Conservation (phyloP, 2,113 vertebrate species). For the Ceuthmochares aereus region DNA sequence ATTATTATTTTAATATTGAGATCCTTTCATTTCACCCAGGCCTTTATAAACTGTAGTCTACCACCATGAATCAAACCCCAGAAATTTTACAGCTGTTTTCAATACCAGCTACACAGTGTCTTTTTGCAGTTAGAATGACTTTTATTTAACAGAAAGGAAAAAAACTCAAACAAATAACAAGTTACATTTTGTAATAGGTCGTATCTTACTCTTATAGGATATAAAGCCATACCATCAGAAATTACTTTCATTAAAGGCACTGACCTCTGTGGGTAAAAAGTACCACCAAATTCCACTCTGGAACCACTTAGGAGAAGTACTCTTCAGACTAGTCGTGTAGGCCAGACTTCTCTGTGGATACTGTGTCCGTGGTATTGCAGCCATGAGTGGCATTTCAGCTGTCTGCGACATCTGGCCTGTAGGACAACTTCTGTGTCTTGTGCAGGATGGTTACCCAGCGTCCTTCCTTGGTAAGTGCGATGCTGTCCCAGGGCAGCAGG, state of each 20-base stretch:
- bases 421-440: not conserved
- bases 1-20: not conserved
- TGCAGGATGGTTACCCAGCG: too few species aligned
- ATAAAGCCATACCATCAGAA: not conserved
- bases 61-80: not conserved
- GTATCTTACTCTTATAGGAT: not conserved
- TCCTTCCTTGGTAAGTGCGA: not conserved
- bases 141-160: not conserved
- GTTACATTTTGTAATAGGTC: not conserved
- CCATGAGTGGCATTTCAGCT: not conserved
- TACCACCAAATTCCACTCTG: not conserved
- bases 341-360: accelerated
- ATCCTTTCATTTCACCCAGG: not conserved
- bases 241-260: not conserved
- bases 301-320: not conserved
- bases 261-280: not conserved
- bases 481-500: not conserved
- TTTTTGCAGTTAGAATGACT: not conserved
- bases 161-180: not conserved
- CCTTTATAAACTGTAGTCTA: not conserved
- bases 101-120: not conserved
- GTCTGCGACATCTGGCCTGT: not conserved
- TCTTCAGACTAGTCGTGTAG: not conserved
- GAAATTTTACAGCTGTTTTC: not conserved
- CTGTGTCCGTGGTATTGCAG: accelerated